phyloP scores from a whole-genome alignment of 2,797 vertebrate genomes.

The Clarias fuscus region DNA sequence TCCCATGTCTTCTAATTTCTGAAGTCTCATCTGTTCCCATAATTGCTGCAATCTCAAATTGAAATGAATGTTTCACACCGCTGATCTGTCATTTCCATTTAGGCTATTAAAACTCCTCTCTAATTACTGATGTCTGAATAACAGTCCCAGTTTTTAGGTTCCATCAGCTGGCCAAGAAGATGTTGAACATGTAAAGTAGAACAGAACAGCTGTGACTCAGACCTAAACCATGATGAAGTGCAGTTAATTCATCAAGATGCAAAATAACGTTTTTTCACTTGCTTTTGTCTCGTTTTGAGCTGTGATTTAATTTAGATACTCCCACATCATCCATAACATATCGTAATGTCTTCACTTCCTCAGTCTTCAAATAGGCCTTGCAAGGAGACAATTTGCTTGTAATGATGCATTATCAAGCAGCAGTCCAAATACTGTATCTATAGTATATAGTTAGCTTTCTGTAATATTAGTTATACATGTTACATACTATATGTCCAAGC shows the following conservation, averaged over 20 bases:
- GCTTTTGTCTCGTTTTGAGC: neutral
- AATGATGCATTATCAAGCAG: neutral
- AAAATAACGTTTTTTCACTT: conserved; percentile 1
- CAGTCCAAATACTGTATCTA: neutral
- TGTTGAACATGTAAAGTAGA: conserved; percentile 21
- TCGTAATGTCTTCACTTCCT: neutral
- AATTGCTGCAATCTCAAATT: conserved; percentile 53
- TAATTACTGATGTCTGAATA: conserved; percentile 54
- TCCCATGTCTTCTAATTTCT: conserved; percentile 54
- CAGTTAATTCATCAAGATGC: neutral
- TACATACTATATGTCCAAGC: neutral
- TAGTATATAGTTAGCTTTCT: neutral
- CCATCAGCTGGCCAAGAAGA: conserved; percentile 30
- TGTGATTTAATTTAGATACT: conserved; percentile 12
- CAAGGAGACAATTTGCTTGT: neutral
- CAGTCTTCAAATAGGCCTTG: neutral
- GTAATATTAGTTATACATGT: neutral
- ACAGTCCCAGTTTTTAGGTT: conserved; percentile 37
- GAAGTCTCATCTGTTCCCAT: conserved; percentile 54
- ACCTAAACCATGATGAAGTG: conserved; percentile 17
- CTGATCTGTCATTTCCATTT: conserved; percentile 49
- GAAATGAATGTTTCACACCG: conserved; percentile 52
- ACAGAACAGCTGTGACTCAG: conserved; percentile 33
- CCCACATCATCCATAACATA: neutral
- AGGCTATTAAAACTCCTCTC: conserved; percentile 48